Conservation (phyloP, 2,113 vertebrate genomes). For the Monarcha castaneiventris region DNA sequence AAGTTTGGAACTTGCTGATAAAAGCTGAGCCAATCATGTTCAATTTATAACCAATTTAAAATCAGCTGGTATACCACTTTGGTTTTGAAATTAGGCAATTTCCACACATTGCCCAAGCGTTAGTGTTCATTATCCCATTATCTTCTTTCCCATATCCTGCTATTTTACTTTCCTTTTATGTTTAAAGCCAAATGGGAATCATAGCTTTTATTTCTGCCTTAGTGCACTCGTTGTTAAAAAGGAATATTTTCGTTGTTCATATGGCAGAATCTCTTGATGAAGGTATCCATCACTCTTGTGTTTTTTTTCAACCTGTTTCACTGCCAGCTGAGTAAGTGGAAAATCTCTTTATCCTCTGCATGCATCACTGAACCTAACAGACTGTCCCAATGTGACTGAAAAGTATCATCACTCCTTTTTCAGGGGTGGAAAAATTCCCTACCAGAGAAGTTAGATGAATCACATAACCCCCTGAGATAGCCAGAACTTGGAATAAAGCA, state of each 20-base stretch:
- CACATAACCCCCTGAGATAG: neutral
- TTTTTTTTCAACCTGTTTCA: neutral
- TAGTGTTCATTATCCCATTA: neutral
- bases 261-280: neutral
- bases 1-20: neutral
- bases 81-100: neutral
- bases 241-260: neutral
- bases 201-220: neutral
- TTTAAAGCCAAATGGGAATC: neutral
- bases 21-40: neutral
- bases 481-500: neutral
- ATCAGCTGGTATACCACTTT: neutral
- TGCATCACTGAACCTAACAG: neutral
- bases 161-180: neutral
- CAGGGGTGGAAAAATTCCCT: constrained; percentile 23
- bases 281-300: neutral
- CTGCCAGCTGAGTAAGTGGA: neutral
- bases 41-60: neutral
- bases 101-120: neutral
- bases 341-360: constrained; percentile 9
- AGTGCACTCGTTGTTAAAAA: neutral
- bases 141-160: neutral
- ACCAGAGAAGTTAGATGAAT: constrained; percentile 8
- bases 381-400: neutral
- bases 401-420: constrained; percentile 19